Conservation (phyloP, 2,113 vertebrate genomes). For the Syngnathoides biaculeatus region DNA sequence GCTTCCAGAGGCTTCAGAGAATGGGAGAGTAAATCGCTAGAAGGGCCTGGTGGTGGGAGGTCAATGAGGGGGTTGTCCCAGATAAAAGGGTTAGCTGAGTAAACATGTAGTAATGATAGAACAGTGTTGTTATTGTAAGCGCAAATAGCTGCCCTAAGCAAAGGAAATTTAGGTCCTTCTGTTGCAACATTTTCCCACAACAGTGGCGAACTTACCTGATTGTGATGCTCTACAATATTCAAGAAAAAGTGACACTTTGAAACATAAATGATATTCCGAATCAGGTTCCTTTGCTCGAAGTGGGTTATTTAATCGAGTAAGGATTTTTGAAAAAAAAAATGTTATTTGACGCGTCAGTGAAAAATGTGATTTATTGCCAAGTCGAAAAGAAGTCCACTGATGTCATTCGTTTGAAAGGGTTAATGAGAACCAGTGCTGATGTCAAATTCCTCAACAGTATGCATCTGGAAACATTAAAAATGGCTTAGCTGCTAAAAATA, state of each 20-base stretch:
- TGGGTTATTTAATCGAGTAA: constrained; percentile 9
- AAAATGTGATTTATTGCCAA: constrained; percentile 9
- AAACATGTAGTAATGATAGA: constrained; percentile 56
- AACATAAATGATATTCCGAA: constrained; percentile 18
- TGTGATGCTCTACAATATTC: constrained; percentile 20
- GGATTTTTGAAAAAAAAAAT: background rate
- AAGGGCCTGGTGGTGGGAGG: constrained; percentile 13
- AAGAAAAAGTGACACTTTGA: constrained; percentile 12
- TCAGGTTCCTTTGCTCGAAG: constrained; percentile 12
- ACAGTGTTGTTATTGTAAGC: constrained; percentile 62
- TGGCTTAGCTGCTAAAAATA: constrained; percentile 69
- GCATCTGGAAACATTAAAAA: constrained; percentile 70
- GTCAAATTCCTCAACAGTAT: constrained; percentile 51
- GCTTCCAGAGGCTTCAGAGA: constrained; percentile 54
- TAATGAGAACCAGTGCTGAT: constrained; percentile 62
- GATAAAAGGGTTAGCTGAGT: constrained; percentile 57
- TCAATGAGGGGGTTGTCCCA: constrained; percentile 31
- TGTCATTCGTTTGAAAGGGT: constrained; percentile 57
- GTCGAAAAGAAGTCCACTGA: constrained; percentile 29
- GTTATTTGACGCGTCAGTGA: constrained; percentile 38
- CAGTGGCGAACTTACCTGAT: constrained; percentile 23
- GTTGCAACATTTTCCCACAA: constrained; percentile 58
- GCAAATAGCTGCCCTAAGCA: constrained; percentile 43
- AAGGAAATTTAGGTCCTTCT: constrained; percentile 47
- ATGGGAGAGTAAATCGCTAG: constrained; percentile 26